Evolutionary conservation across 2,113 vertebrate species (phyloP), one percentile per base, ranked within the genome.

Genomic region (Rhinoptilus africanus): DNA sequence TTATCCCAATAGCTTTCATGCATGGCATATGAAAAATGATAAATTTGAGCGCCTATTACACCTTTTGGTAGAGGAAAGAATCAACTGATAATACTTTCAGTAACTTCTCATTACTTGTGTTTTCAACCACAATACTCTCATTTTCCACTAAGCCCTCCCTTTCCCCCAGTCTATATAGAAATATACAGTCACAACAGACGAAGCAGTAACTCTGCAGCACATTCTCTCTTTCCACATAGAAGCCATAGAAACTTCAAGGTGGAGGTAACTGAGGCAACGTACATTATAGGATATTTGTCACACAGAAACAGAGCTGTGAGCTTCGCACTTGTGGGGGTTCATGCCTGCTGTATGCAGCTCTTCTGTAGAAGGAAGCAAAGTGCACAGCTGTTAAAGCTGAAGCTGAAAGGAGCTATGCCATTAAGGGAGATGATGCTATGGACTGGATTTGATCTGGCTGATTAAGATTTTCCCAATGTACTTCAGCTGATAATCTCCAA

Each of bases 1-100:
- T 95, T 60, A 95, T 81, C 76, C 76, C 62, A 53, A 89, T 93
- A 84, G 37, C 66, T 94, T 89, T 54, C 88, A 86, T 48, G 79
- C 62, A n/a, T 14, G 72, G 76, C 93, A 88, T 77, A 63, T 53
- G 76, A 84, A 92, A 93, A 78, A 43, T 28, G 64, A 91, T 78
- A 95, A 53, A 89, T 85, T 15, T 2, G 3, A 91, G 27, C 10
- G 26, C 24, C 71, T 91, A 3, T 64, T 75, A 89, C 92, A 84
- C 86, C 51, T 94, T 81, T 92, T 27, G 10, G 10, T n/a, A 24
- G 69, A 69, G 67, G 76, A 72, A 92, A 67, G 71, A 50, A 41
- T 53, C 14, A 69, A 64, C 43, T 32, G 39, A 35, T 48, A 57
- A 57, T 26, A 39, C 35, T 50, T 50, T 9, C n/a, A 66, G 32